These are phyloP conservation scores for Parauchenoglanis punctatus DNA, from an alignment of 2,797 vertebrate species.

Conservation along the genomic window DNA sequence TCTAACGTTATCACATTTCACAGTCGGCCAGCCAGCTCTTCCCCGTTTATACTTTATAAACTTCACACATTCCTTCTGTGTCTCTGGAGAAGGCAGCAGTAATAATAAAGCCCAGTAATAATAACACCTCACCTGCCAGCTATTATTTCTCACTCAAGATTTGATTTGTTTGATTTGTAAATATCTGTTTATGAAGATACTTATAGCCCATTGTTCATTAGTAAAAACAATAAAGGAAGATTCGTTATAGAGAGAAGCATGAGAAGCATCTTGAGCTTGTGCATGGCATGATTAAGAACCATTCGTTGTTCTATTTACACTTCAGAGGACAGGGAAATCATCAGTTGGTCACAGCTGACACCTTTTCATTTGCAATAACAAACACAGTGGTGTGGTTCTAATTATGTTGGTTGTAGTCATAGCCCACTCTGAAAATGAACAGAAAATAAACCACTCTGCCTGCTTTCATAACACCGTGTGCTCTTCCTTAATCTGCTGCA, in stretches of 20 bases:
- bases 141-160: conserved; percentile 24
- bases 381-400: conserved; percentile 71
- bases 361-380: conserved; percentile 70
- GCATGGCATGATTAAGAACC: conserved; percentile 53
- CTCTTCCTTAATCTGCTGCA: conserved; percentile 58
- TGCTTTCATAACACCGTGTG: conserved; percentile 63
- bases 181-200: neutral
- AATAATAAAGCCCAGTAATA: conserved; percentile 45
- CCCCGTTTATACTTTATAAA: conserved; percentile 65
- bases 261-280: conserved; percentile 45
- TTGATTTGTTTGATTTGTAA: conserved; percentile 13
- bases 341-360: conserved; percentile 66
- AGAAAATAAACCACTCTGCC: conserved; percentile 63
- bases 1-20: conserved; percentile 70
- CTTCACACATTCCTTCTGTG: conserved; percentile 58
- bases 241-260: conserved; percentile 14
- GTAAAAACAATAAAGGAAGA: neutral
- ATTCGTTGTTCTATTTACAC: conserved; percentile 55
- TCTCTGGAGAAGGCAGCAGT: conserved; percentile 49
- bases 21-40: conserved; percentile 57
- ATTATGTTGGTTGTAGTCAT: conserved; percentile 66
- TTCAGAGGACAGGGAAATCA: conserved; percentile 58
- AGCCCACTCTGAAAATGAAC: conserved; percentile 77
- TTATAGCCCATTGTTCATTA: neutral
- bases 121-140: conserved; percentile 62